Base-by-base conservation (phyloP, 2,888 invertebrate genomes). In the Podabrus alpinus region DNA sequence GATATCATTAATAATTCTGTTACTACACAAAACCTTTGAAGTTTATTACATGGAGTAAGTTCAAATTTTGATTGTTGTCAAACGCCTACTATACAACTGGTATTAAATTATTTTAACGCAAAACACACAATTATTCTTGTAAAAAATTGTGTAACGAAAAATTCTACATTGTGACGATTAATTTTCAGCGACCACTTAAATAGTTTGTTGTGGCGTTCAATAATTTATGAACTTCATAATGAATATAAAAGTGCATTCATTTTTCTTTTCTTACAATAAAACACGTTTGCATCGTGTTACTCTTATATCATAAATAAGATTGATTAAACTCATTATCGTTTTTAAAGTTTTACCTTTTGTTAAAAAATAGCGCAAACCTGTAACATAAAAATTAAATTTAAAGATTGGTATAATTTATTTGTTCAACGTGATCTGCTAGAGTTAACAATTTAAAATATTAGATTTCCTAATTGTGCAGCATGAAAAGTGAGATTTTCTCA, bases 231-330 rank as follows among this genome's bases (percentile, higher is more conserved):
- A 68, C 69, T 66, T 69, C 45, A 71, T 79, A 78, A 78, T 78
- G 77, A 79, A 78, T 79, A 72, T 72, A 75, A 78, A 80, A 75
- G 74, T 71, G 60, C 74, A 64, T 71, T 72, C 77, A 77, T 78
- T 79, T 79, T 77, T 79, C 77, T 79, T 76, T 66, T 71, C 64
- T 69, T 71, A 72, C 74, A 78, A 75, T 75, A 75, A 71, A 72
- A 74, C 61, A 66, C 68, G 77, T 77, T 77, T 69, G 59, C 69
- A 74, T 61, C 79, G 71, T 71, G 71, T 72, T 72, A 73, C 67
- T 45, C 45, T 73, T 73, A 71, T 71, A 74, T 78, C 78, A 77
- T 79, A 78, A 79, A 78, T 76, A 77, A 78, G 68, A 78, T 77
- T 74, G 70, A 73, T 64, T 72, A 71, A 79, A 77, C 66, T 16